phyloP scores from a whole-genome alignment of 2,113 vertebrate genomes.

The Polyodon spathula region DNA sequence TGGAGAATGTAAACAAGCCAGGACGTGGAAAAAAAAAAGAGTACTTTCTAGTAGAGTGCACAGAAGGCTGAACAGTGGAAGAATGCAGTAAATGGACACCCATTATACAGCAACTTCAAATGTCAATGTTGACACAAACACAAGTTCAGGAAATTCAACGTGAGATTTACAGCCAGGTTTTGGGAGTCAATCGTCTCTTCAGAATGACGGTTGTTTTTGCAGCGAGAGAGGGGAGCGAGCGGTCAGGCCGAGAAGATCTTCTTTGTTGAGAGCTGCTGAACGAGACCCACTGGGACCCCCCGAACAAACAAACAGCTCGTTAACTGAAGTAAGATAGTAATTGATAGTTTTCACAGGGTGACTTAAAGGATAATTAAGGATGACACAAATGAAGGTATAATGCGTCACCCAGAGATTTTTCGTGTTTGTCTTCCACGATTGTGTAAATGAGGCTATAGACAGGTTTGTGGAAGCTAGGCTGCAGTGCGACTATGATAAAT shows the following conservation, averaged over 20 bases:
- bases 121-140: no score
- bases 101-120: no score
- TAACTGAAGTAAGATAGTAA: not conserved
- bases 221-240: not conserved
- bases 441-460: no score
- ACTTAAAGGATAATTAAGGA: not conserved
- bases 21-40: not conserved
- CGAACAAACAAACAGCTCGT: constrained; percentile 3
- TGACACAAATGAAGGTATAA: not conserved
- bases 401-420: not conserved
- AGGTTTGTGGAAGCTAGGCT: no score
- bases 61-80: no score
- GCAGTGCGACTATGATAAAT: no score
- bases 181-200: not conserved
- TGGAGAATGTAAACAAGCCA: constrained; percentile 7
- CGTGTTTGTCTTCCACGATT: no score
- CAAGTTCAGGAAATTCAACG: no score
- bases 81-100: no score
- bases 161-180: no score
- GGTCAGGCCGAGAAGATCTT: not conserved
- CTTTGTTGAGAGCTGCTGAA: not conserved
- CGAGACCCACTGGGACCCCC: not conserved
- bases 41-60: no score
- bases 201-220: not conserved
- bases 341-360: not conserved